phyloP scores from a whole-genome alignment of 2,888 invertebrate genomes.

The Galerucella calmariensis region DNA sequence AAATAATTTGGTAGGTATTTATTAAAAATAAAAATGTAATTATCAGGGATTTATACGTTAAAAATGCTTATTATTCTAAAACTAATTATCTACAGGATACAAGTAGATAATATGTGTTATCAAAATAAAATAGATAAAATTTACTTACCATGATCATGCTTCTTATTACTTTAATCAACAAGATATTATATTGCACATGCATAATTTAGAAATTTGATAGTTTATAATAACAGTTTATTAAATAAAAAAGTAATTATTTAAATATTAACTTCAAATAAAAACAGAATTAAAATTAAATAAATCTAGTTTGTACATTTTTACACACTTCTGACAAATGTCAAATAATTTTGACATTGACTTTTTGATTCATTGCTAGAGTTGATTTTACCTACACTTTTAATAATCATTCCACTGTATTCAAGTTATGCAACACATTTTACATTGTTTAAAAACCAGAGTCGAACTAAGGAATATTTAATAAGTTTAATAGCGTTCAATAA shows the following conservation, averaged over 20 bases:
- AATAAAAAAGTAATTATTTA: background rate
- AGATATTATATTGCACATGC: conserved; percentile 10
- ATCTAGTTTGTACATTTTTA: background rate
- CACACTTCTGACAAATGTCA: background rate
- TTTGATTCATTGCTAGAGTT: background rate
- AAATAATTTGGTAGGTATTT: background rate
- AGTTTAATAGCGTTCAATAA: too few species aligned
- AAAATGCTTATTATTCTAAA: background rate
- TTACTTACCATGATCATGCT: conserved; percentile 11
- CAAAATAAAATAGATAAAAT: conserved; percentile 1
- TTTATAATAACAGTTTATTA: background rate
- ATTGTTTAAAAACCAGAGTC: background rate
- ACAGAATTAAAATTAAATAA: background rate
- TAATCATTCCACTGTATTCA: background rate
- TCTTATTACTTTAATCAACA: background rate
- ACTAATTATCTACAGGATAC: conserved; percentile 9
- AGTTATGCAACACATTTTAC: background rate
- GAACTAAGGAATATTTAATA: background rate
- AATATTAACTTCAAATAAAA: background rate
- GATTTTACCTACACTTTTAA: background rate
- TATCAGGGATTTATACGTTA: background rate
- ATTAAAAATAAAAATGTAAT: background rate
- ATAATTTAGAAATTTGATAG: background rate
- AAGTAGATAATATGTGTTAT: conserved; percentile 10
- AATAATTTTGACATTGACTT: background rate